Evolutionary conservation across 1,140 invertebrate species (phyloP).

Genomic region (Drosophila teissieri): DNA sequence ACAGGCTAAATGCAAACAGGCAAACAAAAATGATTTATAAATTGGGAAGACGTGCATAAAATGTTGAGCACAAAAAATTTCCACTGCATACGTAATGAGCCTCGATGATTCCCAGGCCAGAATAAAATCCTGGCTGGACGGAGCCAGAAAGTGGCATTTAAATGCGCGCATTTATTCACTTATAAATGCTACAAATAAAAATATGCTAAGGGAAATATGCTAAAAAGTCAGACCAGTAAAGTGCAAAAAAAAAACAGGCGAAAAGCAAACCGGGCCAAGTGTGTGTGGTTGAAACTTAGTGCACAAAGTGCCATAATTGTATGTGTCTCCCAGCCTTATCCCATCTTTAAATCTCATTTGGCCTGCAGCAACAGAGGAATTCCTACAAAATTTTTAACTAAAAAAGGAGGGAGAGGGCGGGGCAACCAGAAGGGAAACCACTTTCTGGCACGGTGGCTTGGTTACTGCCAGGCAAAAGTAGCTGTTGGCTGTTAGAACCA

Average conservation of each 20-base stretch:
- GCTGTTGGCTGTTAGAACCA: slow-evolving; percentile 51
- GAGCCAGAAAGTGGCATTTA: slow-evolving; percentile 74
- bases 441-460: slow-evolving; percentile 62
- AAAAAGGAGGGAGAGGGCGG: slow-evolving; percentile 10
- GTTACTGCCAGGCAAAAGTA: slow-evolving; percentile 47
- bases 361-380: slow-evolving; percentile 71
- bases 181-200: slow-evolving; percentile 83
- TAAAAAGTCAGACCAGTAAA: slow-evolving; percentile 65
- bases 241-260: slow-evolving; percentile 5
- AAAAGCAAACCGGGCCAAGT: slow-evolving; percentile 63
- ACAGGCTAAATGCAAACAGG: slow-evolving; percentile 78
- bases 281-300: slow-evolving; percentile 62
- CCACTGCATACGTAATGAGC: slow-evolving; percentile 81
- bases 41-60: slow-evolving; percentile 82
- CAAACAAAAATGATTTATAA: slow-evolving; percentile 83
- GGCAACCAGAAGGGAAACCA: slow-evolving; percentile 29
- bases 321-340: slow-evolving; percentile 30
- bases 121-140: slow-evolving; percentile 38
- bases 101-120: slow-evolving; percentile 53
- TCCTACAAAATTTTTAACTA: slow-evolving; percentile 47
- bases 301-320: slow-evolving; percentile 35
- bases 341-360: slow-evolving; percentile 79
- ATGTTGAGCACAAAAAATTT: slow-evolving; percentile 75
- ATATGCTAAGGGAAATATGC: slow-evolving; percentile 78
- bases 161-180: slow-evolving; percentile 82